Evolutionary conservation across 2,797 vertebrate genomes (phyloP).

Genomic region (Mormyrops attenuatus): DNA sequence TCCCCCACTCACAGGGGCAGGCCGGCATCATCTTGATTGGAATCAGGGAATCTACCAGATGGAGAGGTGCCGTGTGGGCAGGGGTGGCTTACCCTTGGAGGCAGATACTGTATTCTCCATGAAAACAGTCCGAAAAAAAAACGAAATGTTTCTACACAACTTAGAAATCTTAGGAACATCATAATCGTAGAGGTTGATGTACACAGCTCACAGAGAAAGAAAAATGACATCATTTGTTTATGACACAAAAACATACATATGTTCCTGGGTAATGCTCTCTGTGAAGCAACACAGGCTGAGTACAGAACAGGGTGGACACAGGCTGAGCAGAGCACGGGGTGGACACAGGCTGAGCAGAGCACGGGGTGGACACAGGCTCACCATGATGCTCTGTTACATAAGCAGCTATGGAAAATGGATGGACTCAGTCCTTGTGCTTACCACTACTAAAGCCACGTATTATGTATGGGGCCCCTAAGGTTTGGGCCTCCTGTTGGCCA

Average conservation of each 20-base stretch:
- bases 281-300: neutral
- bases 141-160: neutral
- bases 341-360: neutral
- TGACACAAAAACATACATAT: neutral
- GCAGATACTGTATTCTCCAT: neutral
- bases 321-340: too few relatives aligned
- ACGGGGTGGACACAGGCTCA: neutral
- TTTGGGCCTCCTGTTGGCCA: neutral
- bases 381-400: neutral
- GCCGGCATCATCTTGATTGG: neutral
- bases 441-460: neutral
- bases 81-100: neutral
- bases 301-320: too few relatives aligned
- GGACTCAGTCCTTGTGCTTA: neutral
- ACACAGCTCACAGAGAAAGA: neutral
- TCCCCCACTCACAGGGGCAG: neutral
- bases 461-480: neutral
- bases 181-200: neutral
- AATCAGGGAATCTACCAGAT: neutral
- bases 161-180: neutral
- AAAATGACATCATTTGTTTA: neutral
- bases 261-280: neutral
- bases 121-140: neutral
- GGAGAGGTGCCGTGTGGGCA: neutral
- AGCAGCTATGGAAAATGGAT: neutral